phyloP scores from a whole-genome alignment of 2,888 invertebrate genomes.

The Encarsia formosa region DNA sequence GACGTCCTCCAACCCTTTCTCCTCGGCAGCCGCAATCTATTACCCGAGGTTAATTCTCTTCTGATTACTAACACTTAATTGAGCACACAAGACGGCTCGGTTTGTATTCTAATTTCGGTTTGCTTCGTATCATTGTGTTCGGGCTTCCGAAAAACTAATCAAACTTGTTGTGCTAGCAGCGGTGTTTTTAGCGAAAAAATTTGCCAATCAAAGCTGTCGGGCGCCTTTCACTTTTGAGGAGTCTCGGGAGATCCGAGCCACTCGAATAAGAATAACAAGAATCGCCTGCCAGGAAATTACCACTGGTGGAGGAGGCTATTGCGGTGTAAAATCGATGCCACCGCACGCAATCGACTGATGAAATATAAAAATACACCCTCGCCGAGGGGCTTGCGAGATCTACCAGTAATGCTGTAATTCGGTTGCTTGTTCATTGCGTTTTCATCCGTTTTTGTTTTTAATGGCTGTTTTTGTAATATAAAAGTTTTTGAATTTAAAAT shows the following conservation, averaged over 20 bases:
- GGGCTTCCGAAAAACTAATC: too few species aligned
- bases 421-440: too few species aligned
- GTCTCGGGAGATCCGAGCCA: slow-evolving; percentile 17
- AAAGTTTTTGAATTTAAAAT: too few species aligned
- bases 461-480: too few species aligned
- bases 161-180: too few species aligned
- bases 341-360: slow-evolving; percentile 15
- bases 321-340: slow-evolving; percentile 19
- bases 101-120: too few species aligned
- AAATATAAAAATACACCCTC: slow-evolving; percentile 17
- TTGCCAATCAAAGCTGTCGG: slow-evolving; percentile 18
- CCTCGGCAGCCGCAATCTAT: slow-evolving; percentile 18
- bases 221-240: slow-evolving; percentile 12
- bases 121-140: too few species aligned
- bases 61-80: slow-evolving; percentile 23
- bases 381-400: too few species aligned
- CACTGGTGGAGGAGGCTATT: slow-evolving; percentile 22
- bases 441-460: too few species aligned
- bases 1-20: neutral
- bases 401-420: too few species aligned
- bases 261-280: slow-evolving; percentile 24
- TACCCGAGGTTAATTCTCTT: slow-evolving; percentile 20
- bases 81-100: slow-evolving; percentile 5
- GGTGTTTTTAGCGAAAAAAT: slow-evolving; percentile 4
- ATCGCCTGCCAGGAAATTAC: slow-evolving; percentile 40